Evolutionary conservation across 2,113 vertebrate species (phyloP).

Genomic region (Octodon degus): DNA sequence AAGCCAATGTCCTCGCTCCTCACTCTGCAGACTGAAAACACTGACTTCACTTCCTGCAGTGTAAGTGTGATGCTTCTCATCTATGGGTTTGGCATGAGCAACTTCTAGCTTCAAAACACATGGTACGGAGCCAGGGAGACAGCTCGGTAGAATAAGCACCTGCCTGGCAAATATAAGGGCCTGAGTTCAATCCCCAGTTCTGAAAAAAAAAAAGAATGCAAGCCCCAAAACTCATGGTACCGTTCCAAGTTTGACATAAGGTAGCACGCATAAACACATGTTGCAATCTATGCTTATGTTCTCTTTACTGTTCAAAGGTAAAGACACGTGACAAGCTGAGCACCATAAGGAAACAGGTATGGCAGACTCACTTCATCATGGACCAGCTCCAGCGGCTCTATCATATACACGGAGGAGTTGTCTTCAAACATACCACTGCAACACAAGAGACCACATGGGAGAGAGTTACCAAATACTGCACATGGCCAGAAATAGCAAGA

Average conservation of each 20-base stretch:
- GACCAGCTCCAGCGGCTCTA: constrained; percentile 92
- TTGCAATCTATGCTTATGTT: neutral
- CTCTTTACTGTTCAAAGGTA: constrained; percentile 16
- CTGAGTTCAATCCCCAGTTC: too few relatives aligned
- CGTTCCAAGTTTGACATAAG: neutral
- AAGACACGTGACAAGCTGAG: neutral
- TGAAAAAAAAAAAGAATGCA: too few relatives aligned
- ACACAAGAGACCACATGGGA: constrained; percentile 67
- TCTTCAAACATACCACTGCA: constrained; percentile 98
- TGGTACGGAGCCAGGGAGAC: too few relatives aligned
- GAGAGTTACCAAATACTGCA: neutral
- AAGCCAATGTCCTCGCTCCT: neutral
- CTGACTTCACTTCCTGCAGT: neutral
- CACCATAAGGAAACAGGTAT: neutral
- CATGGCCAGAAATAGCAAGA: neutral
- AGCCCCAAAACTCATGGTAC: neutral
- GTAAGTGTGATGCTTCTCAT: neutral
- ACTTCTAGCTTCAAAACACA: neutral
- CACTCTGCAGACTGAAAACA: neutral
- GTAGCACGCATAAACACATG: neutral
- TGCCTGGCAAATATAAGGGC: too few relatives aligned
- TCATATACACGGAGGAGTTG: constrained; percentile 91
- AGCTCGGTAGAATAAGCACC: too few relatives aligned
- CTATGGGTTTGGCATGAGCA: neutral
- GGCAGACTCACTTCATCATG: constrained; percentile 91